Evolutionary conservation across 2,113 vertebrate genomes (phyloP).

Genomic region (Rhea americana): DNA sequence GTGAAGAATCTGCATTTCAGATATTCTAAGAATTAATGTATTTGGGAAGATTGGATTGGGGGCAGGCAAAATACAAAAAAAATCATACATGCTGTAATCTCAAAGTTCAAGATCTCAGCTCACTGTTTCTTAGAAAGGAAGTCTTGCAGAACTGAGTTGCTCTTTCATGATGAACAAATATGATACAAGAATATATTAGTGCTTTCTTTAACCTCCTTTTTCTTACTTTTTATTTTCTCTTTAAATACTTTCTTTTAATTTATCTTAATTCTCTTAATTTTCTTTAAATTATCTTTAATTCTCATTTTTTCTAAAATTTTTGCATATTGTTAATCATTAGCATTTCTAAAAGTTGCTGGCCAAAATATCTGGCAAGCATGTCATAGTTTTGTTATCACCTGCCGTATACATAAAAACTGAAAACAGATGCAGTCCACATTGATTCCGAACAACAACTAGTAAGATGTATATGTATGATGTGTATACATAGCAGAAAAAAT

Average conservation of each 20-base stretch:
- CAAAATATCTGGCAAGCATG: not conserved
- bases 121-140: not conserved
- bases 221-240: not conserved
- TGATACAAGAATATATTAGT: not conserved
- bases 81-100: not conserved
- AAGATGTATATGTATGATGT: not conserved
- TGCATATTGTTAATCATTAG: not conserved
- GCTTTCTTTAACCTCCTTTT: not conserved
- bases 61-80: not conserved
- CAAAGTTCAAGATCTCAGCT: not conserved
- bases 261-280: not conserved
- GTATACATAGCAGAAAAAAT: not conserved
- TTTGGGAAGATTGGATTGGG: not conserved
- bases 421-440: not conserved
- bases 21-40: not conserved
- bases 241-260: not conserved
- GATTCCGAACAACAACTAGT: not conserved
- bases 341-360: not conserved
- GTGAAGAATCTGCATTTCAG: not conserved
- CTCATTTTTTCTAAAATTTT: not conserved
- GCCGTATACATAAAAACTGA: not conserved
- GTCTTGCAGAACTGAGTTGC: not conserved
- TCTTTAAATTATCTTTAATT: not conserved
- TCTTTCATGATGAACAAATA: not conserved
- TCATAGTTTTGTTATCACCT: not conserved